Evolutionary conservation across 2,888 invertebrate species (phyloP).

Genomic region (Melolontha melolontha): DNA sequence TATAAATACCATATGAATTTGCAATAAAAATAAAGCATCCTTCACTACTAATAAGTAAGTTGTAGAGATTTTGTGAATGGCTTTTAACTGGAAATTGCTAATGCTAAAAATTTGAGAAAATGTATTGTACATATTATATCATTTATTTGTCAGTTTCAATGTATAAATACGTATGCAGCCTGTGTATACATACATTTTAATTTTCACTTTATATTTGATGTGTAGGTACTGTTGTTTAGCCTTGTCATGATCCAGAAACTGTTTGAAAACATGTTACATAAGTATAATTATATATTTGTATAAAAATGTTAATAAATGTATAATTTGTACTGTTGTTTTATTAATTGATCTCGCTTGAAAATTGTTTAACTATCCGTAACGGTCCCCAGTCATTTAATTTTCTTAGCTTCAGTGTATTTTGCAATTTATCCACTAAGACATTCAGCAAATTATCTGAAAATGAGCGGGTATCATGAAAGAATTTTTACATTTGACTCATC

Average conservation of each 20-base stretch:
- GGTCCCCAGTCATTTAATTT: no score
- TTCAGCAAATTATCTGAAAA: no score
- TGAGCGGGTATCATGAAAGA: no score
- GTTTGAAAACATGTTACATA: constrained; percentile 51
- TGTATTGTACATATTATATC: constrained; percentile 21
- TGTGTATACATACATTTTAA: neutral
- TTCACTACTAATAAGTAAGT: neutral
- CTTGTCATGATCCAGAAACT: constrained; percentile 38
- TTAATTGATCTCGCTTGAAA: no score
- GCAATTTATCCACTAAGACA: no score
- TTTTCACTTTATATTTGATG: neutral
- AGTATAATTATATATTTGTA: constrained; percentile 50
- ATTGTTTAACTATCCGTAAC: no score
- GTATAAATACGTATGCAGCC: neutral
- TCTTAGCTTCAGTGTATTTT: no score
- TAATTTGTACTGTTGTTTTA: constrained; percentile 42
- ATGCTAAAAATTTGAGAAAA: neutral
- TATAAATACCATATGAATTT: no score
- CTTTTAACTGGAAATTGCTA: neutral
- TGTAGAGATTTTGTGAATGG: constrained; percentile 1
- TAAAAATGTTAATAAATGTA: constrained; percentile 56
- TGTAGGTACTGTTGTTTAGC: constrained; percentile 6
- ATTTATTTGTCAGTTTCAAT: neutral
- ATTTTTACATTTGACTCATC: no score
- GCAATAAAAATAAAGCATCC: no score